phyloP scores from a whole-genome alignment of 2,797 vertebrate species.

The Chanos chanos region DNA sequence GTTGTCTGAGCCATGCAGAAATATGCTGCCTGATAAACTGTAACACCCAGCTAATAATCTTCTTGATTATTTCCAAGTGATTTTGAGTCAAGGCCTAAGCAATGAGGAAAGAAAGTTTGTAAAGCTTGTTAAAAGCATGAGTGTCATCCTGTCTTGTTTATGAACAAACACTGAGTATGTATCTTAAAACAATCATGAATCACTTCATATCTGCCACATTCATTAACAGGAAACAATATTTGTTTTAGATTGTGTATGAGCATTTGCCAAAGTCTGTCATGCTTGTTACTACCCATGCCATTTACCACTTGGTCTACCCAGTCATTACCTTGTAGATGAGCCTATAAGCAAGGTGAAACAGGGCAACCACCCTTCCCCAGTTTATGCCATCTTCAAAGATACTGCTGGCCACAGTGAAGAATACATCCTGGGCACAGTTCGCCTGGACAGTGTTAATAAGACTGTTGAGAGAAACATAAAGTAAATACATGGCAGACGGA shows the following conservation, averaged over 20 bases:
- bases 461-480: constrained; percentile 43
- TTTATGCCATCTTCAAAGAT: constrained; percentile 74
- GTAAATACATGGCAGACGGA: neutral
- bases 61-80: constrained; percentile 62
- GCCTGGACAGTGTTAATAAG: constrained; percentile 64
- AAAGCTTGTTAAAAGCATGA: neutral
- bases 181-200: constrained; percentile 11
- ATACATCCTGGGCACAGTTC: constrained; percentile 67
- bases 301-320: too few relatives aligned
- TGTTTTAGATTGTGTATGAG: neutral
- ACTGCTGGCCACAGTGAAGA: constrained; percentile 68
- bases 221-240: neutral
- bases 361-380: constrained; percentile 71
- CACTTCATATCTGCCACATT: too few relatives aligned
- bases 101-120: constrained; percentile 14
- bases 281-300: too few relatives aligned
- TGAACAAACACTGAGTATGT: constrained; percentile 2
- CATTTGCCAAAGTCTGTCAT: neutral
- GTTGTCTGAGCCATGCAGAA: constrained; percentile 65
- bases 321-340: constrained; percentile 68
- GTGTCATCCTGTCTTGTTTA: too few relatives aligned
- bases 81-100: constrained; percentile 66
- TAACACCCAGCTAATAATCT: constrained; percentile 68
- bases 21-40: constrained; percentile 66
- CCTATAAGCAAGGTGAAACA: constrained; percentile 71